phyloP scores from a whole-genome alignment of 2,797 vertebrate species.

The Xiphophorus birchmanni region DNA sequence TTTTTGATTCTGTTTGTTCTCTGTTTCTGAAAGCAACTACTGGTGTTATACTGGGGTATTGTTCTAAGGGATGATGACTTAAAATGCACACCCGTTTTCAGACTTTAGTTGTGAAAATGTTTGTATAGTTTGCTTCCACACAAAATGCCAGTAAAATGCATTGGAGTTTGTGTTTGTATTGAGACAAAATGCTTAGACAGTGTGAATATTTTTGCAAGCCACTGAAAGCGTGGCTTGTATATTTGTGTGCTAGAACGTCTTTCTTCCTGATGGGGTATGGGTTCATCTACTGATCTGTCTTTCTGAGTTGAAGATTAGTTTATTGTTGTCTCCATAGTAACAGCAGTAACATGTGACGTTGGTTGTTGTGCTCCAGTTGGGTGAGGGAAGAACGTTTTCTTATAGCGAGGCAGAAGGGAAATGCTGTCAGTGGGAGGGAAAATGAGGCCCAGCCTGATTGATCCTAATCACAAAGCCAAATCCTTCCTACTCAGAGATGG shows the following conservation, averaged over 20 bases:
- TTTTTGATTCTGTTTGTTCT: background rate
- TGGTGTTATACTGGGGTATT: background rate
- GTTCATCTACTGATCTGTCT: constrained; percentile 18
- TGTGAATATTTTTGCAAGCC: background rate
- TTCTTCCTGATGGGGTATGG: constrained; percentile 9
- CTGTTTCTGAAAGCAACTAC: background rate
- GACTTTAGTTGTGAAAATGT: background rate
- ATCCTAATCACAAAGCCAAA: constrained; percentile 45
- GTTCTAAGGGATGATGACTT: background rate
- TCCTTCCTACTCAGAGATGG: constrained; percentile 45
- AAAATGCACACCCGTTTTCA: background rate
- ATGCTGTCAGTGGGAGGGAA: constrained; percentile 43
- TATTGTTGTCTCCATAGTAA: constrained; percentile 48
- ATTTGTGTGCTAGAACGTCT: constrained; percentile 16
- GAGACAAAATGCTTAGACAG: background rate
- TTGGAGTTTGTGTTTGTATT: background rate
- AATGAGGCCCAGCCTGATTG: constrained; percentile 39
- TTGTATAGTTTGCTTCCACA: background rate
- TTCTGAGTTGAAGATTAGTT: constrained; percentile 45
- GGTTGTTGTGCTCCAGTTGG: constrained; percentile 17
- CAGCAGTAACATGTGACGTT: constrained; percentile 46
- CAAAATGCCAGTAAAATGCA: background rate
- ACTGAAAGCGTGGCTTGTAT: background rate
- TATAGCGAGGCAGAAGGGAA: constrained; percentile 15
- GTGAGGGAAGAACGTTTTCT: constrained; percentile 24